phyloP scores from a whole-genome alignment of 2,797 vertebrate genomes.

The Rhinoraja longicauda region DNA sequence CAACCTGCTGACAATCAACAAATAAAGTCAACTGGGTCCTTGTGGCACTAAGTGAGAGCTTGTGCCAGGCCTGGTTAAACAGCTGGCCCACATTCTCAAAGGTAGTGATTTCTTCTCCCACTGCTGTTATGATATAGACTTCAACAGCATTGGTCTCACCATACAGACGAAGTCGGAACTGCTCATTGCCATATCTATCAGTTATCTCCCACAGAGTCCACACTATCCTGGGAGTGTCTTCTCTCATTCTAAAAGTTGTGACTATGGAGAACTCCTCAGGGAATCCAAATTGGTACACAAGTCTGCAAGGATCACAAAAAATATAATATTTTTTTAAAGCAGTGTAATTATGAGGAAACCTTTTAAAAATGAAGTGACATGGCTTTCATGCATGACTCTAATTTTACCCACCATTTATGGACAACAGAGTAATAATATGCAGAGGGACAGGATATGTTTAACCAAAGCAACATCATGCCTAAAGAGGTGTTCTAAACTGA shows the following conservation, averaged over 20 bases:
- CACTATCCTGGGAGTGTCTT: neutral
- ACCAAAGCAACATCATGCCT: neutral
- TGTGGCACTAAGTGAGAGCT: constrained; percentile 26
- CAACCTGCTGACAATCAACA: constrained; percentile 42
- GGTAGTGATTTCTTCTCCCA: neutral
- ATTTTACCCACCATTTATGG: neutral
- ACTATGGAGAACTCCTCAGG: constrained; percentile 40
- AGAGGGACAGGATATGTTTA: neutral
- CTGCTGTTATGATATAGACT: neutral
- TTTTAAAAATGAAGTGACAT: neutral
- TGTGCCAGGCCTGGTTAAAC: constrained; percentile 41
- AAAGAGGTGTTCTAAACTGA: too few species aligned
- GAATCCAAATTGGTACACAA: constrained; percentile 42
- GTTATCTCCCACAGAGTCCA: constrained; percentile 40
- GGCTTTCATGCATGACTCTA: neutral
- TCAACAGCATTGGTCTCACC: constrained; percentile 37
- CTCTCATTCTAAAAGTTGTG: constrained; percentile 41
- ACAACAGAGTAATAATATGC: neutral
- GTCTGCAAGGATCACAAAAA: constrained; percentile 31
- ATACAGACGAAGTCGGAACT: constrained; percentile 39
- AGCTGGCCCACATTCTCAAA: constrained; percentile 38
- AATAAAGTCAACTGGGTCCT: constrained; percentile 39
- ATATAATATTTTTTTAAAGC: neutral
- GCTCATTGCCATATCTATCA: constrained; percentile 31
- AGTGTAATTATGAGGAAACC: neutral